Conservation (phyloP, 1,140 invertebrate genomes). For the Habropoda laboriosa region DNA sequence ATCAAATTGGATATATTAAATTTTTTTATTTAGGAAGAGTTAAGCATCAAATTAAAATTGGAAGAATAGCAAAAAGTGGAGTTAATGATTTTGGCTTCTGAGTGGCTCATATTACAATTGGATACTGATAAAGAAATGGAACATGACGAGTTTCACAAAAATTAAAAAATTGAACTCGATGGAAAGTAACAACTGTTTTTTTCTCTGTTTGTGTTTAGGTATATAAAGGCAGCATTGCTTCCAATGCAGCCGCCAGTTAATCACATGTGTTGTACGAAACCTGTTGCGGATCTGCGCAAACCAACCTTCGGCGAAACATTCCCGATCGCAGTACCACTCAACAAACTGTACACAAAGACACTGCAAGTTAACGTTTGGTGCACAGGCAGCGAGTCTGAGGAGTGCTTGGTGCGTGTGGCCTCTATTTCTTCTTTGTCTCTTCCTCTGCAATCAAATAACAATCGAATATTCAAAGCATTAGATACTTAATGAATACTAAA, state of each 20-base stretch:
- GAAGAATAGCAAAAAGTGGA: too few species aligned
- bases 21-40: too few species aligned
- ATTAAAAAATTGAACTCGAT: neutral
- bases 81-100: too few species aligned
- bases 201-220: conserved; percentile 81
- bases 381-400: conserved; percentile 85
- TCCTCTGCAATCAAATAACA: conserved; percentile 29
- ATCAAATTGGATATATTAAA: too few species aligned
- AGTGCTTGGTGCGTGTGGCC: conserved; percentile 89
- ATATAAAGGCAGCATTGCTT: conserved; percentile 90
- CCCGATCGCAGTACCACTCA: conserved; percentile 87
- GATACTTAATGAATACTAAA: neutral
- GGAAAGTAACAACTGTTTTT: neutral
- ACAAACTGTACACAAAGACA: conserved; percentile 91
- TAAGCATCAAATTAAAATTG: too few species aligned
- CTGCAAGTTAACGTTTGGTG: conserved; percentile 94
- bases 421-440: neutral
- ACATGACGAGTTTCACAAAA: too few species aligned
- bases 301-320: conserved; percentile 92
- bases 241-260: conserved; percentile 85
- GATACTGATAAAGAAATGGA: too few species aligned
- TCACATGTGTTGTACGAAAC: conserved; percentile 88
- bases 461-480: neutral
- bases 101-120: too few species aligned
- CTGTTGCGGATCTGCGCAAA: conserved; percentile 87